Conservation (phyloP, 2,888 invertebrate species). For the Drosophila sordidapex region DNA sequence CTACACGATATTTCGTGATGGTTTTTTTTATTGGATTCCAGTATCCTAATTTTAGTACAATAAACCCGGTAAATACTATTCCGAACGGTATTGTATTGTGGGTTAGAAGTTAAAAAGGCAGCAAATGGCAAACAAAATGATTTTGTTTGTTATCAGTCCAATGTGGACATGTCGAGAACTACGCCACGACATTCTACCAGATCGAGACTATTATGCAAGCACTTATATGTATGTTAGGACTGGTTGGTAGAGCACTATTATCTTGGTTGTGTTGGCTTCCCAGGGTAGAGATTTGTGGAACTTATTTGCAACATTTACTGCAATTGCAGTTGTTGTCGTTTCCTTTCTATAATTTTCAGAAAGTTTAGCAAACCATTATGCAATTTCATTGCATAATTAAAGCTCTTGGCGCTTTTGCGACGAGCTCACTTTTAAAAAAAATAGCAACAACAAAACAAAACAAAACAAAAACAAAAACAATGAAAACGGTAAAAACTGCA, state of each 20-base stretch:
- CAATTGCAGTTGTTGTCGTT: conserved; percentile 4
- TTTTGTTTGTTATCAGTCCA: neutral
- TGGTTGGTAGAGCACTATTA: neutral
- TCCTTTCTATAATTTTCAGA: conserved; percentile 7
- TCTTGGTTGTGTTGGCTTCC: neutral
- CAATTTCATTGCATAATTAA: conserved; percentile 32
- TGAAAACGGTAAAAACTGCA: conserved; percentile 3
- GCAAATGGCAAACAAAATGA: neutral
- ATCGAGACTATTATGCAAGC: neutral
- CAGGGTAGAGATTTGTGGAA: neutral
- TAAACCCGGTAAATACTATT: neutral
- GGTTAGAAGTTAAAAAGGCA: neutral
- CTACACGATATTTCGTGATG: neutral
- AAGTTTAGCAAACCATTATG: conserved; percentile 10
- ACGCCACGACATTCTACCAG: neutral
- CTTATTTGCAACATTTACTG: neutral
- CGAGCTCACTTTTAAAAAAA: conserved; percentile 50
- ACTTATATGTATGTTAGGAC: neutral
- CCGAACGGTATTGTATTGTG: neutral
- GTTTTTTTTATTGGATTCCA: too few species aligned
- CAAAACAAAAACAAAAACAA: conserved; percentile 10
- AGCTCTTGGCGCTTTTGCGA: conserved; percentile 11
- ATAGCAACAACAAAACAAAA: neutral
- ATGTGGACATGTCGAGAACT: neutral
- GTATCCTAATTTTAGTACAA: neutral